Base-by-base conservation (phyloP, 1,140 invertebrate species). In the Caenorhabditis inopinata region DNA sequence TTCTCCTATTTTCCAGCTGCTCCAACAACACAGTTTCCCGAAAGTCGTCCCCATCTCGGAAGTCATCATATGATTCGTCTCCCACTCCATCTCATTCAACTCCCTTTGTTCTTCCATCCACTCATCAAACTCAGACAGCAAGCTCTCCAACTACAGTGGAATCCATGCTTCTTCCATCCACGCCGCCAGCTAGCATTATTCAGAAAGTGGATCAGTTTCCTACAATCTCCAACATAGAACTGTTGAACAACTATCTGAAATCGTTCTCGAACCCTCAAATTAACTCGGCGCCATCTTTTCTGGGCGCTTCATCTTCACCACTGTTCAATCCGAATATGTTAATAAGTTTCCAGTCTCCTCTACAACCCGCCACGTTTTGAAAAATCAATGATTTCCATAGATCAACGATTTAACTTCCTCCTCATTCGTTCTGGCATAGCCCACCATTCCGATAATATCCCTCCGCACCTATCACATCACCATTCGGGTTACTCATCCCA, bases 131-230 rank as follows among this genome's bases (percentile, higher is more conserved):
- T 68, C 58, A 38, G 21, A 68, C 25, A 2, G 58, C 58, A 21
- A 21, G 23, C 11, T 18, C n/a, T 32, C 58, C 58, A 42, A 38
- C 58, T 42, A 68, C 58, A 5, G 32, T 21, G 0, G 58, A 68
- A 18, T 27, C 48, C 6, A 23, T 21, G n/a, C 21, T 62, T 14
- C 27, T 62, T 32, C 53, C 53, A 32, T 32, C 53, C 3, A 32
- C 58, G 18, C 32, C 58, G 2, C 16, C 29, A 38, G 58, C 12
- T 7, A 38, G 32, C 11, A 21, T 42, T 5, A 68, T 68, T 14
- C 58, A 68, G n/a, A 68, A 68, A 68, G n/a, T 68, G 12, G 58
- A 68, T 3, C 58, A 68, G 27, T 68, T 68, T 11, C 32, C 58
- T 18, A 11, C 11, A 0, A 18, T 42, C n/a, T 32, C 25, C 11